Evolutionary conservation across 2,888 invertebrate genomes (phyloP), one percentile per base, ranked within the genome.

Genomic region (Zele albiditarsus): DNA sequence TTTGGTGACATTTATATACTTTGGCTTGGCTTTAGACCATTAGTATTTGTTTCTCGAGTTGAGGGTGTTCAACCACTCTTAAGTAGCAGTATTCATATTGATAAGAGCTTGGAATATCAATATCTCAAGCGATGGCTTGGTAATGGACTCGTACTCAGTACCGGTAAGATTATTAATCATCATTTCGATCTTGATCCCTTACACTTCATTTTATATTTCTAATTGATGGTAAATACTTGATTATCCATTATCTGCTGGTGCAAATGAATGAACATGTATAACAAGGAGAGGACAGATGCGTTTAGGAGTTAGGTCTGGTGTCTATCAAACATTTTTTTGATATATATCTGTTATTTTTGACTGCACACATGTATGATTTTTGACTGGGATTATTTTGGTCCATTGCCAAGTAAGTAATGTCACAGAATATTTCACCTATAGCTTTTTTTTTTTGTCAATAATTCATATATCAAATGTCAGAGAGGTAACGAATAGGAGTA

Each of bases 51-150:
- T 23, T 87, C 86, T 73, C 82, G 82, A 4, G 84, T 83, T 14
- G 88, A 89, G 63, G 83, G 82, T 0, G 84, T 88, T n/a, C 85
- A 89, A 77, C 87, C 89, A 2, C 69, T 90, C 60, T 80, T 90
- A 16, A 88, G 81, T 74, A 90, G 89, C 53, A 84, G 81, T n/a
- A 60, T 81, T 4, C 89, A 89, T 73, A 88, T 88, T 60, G 86
- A 88, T 74, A 90, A 90, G 75, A 90, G 89, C 73, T 78, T 86
- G 25, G 89, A 90, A 73, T 90, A 90, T 74, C 75, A 82, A 20
- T 87, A 86, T 74, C 78, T 89, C 4, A 80, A 83, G 27, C 86
- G 86, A 3, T 90, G 89, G 87, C 82, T 90, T 2, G 89, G 89
- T 3, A 84, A 80, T 23, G 89, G 90, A 20, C 83, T 90, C 42